Evolutionary conservation across 2,113 vertebrate species (phyloP), one percentile per base, ranked within the genome.

Genomic region (Cyprinodon tularosa): DNA sequence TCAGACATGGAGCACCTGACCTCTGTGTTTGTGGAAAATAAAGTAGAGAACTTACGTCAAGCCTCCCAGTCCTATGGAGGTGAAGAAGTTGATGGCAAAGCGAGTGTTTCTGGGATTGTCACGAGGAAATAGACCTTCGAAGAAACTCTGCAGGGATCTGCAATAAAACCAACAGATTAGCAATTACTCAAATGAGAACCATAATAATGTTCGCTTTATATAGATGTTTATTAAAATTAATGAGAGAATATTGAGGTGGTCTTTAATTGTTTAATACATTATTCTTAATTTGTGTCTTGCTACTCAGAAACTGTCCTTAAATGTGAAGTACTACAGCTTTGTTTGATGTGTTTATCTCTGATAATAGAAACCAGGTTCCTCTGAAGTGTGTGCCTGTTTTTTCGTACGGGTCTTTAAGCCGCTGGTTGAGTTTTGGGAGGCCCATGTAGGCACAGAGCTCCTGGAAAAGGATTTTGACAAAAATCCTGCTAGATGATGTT

Each of bases 11-110:
- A 57, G 17, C 8, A n/a, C 1, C 50, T 3, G 50, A 3, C 17
- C 20, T 57, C 50, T 1, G 50, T 20, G 50, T 57, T n/a, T n/a
- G 42, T 42, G 2, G 29, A 62, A 13, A 12, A 10, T 11, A 22
- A 7, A 4, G 0, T 44, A 47, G 15, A 37, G 47, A 3, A 45
- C 96, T 97, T 94, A 99, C 98, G 97, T 99, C 76, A 99, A 93
- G 67, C 98, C 98, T 89, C 98, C 98, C 76, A 99, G 96, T 60
- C 98, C 98, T 77, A 99, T 99, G 2, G 98, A 99, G 48, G 98
- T 99, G 91, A 99, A 99, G 94, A 99, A 99, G 91, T 99, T 99
- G 92, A 99, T 99, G 91, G 98, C 98, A 83, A 99, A 99, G 76
- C 97, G 96, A 75, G 98, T 99, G 84, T 99, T 99, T 84, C 97